Base-by-base conservation (phyloP, 2,113 vertebrate genomes). In the Eurystomus gularis region DNA sequence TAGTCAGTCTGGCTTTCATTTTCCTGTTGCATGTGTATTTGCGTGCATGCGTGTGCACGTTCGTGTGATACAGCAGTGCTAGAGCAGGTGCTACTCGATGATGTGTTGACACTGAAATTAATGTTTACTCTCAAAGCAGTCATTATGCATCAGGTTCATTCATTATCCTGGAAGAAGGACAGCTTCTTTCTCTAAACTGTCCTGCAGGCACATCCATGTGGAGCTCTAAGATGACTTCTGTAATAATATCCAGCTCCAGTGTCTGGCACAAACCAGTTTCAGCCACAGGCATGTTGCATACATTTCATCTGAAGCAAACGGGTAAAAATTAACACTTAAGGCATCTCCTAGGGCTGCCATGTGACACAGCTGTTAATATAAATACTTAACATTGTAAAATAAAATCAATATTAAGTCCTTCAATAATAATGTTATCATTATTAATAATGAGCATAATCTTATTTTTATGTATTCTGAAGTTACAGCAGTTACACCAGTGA, bases 101-200 rank as follows among this genome's bases (percentile, higher is more conserved):
- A 82, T 66, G 57, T 79, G 79, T 33, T 92, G 75, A 91, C 87
- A 57, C 73, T 51, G 88, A 94, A 93, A 95, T 90, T 70, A 86
- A 89, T 37, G 70, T 68, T 96, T 94, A 86, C 90, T 96, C 92
- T 95, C 77, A 92, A 93, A 89, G 83, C 89, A 58, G 58, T 29
- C 82, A 72, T 58, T 94, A 62, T 94, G 92, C 49, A 57, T 48
- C 82, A 85, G 82, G 86, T 39, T 91, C 69, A 88, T 58, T 86
- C 83, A 78, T 95, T 91, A 91, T 77, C 82, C 78, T 51, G 80
- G 91, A 81, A 58, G 28, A 66, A 25, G 15, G 46, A 94, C 46
- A 54, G 73, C 39, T 80, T 87, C n/a, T 85, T 31, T 82, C 70
- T 80, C 58, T 79, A 58, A 58, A 61, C 35, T 10, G 7, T 65